A percentile compares a stretch with the other conserved stretches of the same genome.
Conservation (phyloP, 2,888 invertebrate genomes). For the Tinea trinotella region DNA sequence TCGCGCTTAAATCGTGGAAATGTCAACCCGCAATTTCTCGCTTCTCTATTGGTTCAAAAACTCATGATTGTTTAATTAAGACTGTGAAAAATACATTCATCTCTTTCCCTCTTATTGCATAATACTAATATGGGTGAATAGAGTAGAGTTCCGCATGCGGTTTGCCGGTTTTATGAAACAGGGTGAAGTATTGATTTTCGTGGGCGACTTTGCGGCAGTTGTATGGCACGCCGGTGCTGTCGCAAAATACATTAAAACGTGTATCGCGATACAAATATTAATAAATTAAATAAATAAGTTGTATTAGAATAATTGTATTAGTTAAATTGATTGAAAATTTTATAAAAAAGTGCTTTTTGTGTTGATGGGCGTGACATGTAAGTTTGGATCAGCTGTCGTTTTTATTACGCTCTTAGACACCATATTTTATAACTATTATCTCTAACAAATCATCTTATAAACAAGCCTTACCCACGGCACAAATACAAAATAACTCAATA, state of each 20-base stretch:
- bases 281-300: background rate
- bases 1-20: conserved; percentile 64
- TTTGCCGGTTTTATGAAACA: conserved; percentile 29
- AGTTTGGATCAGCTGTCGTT: conserved; percentile 4
- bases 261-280: background rate
- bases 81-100: conserved; percentile 36
- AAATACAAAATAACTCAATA: too few relatives aligned
- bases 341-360: background rate
- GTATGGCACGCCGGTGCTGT: conserved; percentile 59
- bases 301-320: background rate
- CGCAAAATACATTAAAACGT: conserved; percentile 35
- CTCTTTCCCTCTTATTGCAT: conserved; percentile 53
- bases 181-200: conserved; percentile 68
- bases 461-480: background rate
- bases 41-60: conserved; percentile 45
- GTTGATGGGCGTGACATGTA: background rate
- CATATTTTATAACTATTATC: background rate
- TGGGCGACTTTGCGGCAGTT: conserved; percentile 63
- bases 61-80: conserved; percentile 38
- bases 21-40: conserved; percentile 55
- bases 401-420: conserved; percentile 21
- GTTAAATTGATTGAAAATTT: background rate
- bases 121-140: conserved; percentile 67
- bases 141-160: conserved; percentile 67
- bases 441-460: background rate